Percentiles rank a stretch among this genome's conserved stretches.
phyloP scores from a whole-genome alignment of 2,888 invertebrate species.

The Epinotia brunnichana region DNA sequence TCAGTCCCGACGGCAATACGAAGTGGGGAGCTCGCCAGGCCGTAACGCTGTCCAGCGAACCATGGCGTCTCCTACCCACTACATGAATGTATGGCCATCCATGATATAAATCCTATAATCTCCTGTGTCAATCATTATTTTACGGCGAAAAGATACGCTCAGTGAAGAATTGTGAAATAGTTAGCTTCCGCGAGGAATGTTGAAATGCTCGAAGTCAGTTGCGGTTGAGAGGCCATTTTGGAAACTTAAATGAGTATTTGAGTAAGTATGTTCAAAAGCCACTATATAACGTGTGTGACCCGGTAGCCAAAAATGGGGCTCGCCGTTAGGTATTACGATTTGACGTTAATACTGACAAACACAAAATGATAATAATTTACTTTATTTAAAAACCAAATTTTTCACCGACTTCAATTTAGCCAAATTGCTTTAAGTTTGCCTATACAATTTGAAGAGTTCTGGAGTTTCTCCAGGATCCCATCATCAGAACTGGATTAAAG shows the following conservation, averaged over 20 bases:
- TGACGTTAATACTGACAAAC: background rate
- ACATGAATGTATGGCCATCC: slow-evolving; percentile 58
- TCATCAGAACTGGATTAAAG: too few relatives aligned
- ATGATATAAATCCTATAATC: slow-evolving; percentile 59
- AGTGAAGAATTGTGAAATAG: slow-evolving; percentile 34
- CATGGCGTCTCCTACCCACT: slow-evolving; percentile 65
- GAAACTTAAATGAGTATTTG: slow-evolving; percentile 14
- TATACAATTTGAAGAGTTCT: too few relatives aligned
- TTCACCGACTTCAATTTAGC: too few relatives aligned
- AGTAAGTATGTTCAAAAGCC: slow-evolving; percentile 14
- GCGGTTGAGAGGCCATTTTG: slow-evolving; percentile 31
- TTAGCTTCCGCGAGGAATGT: slow-evolving; percentile 32
- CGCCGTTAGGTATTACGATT: background rate
- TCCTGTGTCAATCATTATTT: slow-evolving; percentile 54
- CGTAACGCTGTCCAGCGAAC: slow-evolving; percentile 70
- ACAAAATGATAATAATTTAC: too few relatives aligned
- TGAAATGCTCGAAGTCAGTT: slow-evolving; percentile 25
- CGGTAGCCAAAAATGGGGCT: background rate
- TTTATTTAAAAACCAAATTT: too few relatives aligned
- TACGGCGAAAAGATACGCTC: slow-evolving; percentile 44
- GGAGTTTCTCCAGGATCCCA: too few relatives aligned
- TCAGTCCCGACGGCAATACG: slow-evolving; percentile 62
- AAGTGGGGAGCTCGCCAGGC: slow-evolving; percentile 66
- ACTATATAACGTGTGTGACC: background rate
- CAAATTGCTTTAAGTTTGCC: too few relatives aligned